These are phyloP conservation scores for Lasioglossum pauxillum DNA, from an alignment of 2,888 invertebrate species.

Conservation along the genomic window DNA sequence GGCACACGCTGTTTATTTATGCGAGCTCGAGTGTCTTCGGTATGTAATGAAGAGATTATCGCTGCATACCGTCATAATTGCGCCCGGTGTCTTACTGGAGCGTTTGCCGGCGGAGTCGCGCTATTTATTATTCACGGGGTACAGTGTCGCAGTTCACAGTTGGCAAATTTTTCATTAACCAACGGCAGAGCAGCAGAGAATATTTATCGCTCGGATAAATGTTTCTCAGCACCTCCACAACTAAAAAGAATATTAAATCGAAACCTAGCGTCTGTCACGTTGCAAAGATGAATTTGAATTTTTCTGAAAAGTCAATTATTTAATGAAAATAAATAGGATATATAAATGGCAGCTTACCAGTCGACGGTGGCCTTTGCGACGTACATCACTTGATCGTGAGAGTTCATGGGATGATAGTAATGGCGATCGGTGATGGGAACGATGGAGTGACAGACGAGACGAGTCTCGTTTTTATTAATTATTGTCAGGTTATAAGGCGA, in stretches of 20 bases:
- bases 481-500: constrained; percentile 79
- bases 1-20: constrained; percentile 58
- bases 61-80: constrained; percentile 52
- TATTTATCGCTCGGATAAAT: neutral
- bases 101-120: neutral
- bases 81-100: constrained; percentile 14
- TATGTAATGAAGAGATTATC: constrained; percentile 56
- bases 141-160: neutral
- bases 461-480: constrained; percentile 79
- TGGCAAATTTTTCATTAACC: neutral
- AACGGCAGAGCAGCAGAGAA: neutral
- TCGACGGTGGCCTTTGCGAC: constrained; percentile 79
- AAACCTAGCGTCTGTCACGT: neutral
- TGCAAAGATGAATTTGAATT: neutral
- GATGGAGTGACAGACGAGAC: constrained; percentile 75
- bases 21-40: constrained; percentile 42
- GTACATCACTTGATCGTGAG: constrained; percentile 73
- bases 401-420: constrained; percentile 54
- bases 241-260: neutral
- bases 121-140: constrained; percentile 15
- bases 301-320: neutral
- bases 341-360: constrained; percentile 74
- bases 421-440: constrained; percentile 70
- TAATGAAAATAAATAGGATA: neutral
- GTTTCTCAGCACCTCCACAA: neutral